Evolutionary conservation across 1,140 invertebrate genomes (phyloP), one percentile per base, ranked within the genome.

Genomic region (Coelopa frigida): DNA sequence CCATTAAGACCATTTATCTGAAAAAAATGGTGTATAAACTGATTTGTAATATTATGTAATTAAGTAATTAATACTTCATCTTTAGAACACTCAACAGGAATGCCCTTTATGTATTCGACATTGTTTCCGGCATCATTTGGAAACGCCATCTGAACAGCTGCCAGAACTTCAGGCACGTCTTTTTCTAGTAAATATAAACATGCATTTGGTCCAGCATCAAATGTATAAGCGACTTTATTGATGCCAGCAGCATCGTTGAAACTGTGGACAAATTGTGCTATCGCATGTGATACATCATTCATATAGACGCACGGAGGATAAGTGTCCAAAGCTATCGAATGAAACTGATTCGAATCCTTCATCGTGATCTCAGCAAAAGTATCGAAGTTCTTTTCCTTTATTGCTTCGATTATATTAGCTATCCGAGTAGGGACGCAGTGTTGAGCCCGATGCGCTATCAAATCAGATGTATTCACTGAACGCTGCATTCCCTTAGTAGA

Each of bases 321-420:
- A 0, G 94, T 92, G 68, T 99, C 96, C 35, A 94, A 66, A 58
- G 89, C 94, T 23, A 93, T 78, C 3, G 94, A 92, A 76, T 99
- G 97, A 57, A 99, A 84, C 70, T 97, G 89, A 79, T 99, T 99
- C 41, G 93, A 97, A 60, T 99, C 97, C 71, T 83, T 83, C 87
- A 99, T 99, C 14, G 94, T 97, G 7, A 98, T 75, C 69, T 90
- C 81, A 22, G 90, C 94, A 78, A 99, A 96, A 39, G 69, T 78
- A 27, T 78, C 52, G 71, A 98, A 99, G 74, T 99, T 77, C 62
- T 77, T 85, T 0, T 79, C 57, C 23, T 74, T 43, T 41, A 99
- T 95, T 7, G 94, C 90, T 58, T 78, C 45, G 6, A 15, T 51
- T 0, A 68, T 26, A 17, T 52, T 39, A 5, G 78, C 61, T 2